These are phyloP conservation scores for Gymnopithys bicolor DNA, from an alignment of 2,797 vertebrate species.

Conservation along the genomic window DNA sequence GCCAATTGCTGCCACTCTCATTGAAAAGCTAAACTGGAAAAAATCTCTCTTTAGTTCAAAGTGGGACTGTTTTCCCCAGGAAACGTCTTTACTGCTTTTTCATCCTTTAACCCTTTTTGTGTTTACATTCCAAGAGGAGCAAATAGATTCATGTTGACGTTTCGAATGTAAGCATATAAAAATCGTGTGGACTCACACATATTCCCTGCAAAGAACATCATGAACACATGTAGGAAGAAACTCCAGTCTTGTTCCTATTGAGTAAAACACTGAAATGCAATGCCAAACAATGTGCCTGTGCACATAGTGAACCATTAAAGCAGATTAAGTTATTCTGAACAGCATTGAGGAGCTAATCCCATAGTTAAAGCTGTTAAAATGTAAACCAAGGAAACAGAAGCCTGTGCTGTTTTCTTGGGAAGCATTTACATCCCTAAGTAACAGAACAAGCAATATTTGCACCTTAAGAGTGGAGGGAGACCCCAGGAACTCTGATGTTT, in stretches of 20 bases:
- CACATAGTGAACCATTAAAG: background rate
- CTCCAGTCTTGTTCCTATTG: background rate
- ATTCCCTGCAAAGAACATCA: slow-evolving; percentile 24
- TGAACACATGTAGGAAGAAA: slow-evolving; percentile 14
- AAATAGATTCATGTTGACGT: slow-evolving; percentile 48
- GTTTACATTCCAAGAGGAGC: slow-evolving; percentile 43
- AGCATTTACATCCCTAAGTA: slow-evolving; percentile 10
- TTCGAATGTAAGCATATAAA: slow-evolving; percentile 21
- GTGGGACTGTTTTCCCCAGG: slow-evolving; percentile 27
- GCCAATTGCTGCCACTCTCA: slow-evolving; percentile 70
- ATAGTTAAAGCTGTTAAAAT: slow-evolving; percentile 6
- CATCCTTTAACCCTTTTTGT: slow-evolving; percentile 24
- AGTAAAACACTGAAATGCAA: background rate
- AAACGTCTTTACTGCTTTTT: slow-evolving; percentile 45
- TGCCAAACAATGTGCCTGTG: background rate
- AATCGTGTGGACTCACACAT: background rate
- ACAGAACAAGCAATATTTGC: background rate
- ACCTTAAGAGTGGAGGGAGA: slow-evolving; percentile 2
- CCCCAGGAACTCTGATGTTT: background rate
- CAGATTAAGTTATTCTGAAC: background rate
- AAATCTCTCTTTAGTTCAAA: slow-evolving; percentile 51
- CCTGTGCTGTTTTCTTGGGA: background rate
- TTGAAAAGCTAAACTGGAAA: slow-evolving; percentile 69
- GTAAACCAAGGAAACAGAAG: background rate
- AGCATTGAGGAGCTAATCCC: background rate